Evolutionary conservation across 2,797 vertebrate species (phyloP), one percentile per base, ranked within the genome.

Genomic region (Petrocephalus schoutedeni): DNA sequence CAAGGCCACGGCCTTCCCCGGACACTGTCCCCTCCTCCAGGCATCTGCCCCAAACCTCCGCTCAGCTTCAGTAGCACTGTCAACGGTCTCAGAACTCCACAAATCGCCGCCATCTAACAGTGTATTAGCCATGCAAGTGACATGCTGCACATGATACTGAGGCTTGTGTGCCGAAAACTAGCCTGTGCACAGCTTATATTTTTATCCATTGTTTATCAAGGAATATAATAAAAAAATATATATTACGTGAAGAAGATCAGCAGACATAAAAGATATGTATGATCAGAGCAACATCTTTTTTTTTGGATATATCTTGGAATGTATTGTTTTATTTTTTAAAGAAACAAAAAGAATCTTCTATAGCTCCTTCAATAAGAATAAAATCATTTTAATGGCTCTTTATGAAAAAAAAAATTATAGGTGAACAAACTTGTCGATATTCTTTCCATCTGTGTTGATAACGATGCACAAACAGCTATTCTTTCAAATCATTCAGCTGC

Each of bases 1-100:
- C 92, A 89, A 10, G 92, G 92, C 88, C 83, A 54, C 28, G 95
- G 94, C 91, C 96, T 95, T 16, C 32, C 36, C 6, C 32, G 36
- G 36, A 77, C 71, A 77, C 71, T 36, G 71, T 36, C 71, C 36
- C 28, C 28, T 67, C 28, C 28, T 67, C 23, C 4, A 0, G 10
- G 64, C 64, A 67, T 67, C 64, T 67, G 10, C 64, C 64, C 64
- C 10, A 67, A 67, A 67, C 28, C 64, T 32, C 12, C 28, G 28
- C 64, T 4, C 4, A 67, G 64, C 4, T 14, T 67, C 10, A 67
- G 12, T 4, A 12, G 23, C 1, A 0, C 28, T 67, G 28, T 32
- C 28, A 12, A 67, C 4, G 7, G 12, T 23, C 23, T 1, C 64
- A 4, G 64, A 67, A 67, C 28, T 23, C 28, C 64, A 67, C 64